A percentile compares a stretch with the other conserved stretches of the same genome.
Conservation (phyloP, 2,797 vertebrate genomes). For the Ctenochaetus hawaiiensis region DNA sequence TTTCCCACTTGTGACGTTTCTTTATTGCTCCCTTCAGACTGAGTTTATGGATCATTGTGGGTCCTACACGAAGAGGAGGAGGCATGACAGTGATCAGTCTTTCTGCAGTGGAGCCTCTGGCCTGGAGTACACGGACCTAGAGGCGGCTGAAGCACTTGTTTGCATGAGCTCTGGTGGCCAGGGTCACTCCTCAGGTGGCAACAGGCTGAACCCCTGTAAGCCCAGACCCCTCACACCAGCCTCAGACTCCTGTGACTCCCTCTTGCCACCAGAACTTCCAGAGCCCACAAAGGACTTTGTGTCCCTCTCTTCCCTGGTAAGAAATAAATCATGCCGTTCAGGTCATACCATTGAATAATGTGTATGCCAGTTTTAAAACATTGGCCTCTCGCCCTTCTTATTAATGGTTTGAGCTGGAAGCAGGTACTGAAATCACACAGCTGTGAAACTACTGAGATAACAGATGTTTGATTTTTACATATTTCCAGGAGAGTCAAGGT, state of each 20-base stretch:
- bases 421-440: background rate
- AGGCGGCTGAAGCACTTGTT: slow-evolving; percentile 95
- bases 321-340: slow-evolving; percentile 45
- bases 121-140: slow-evolving; percentile 95
- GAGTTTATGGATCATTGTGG: slow-evolving; percentile 88
- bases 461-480: slow-evolving; percentile 45
- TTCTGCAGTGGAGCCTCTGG: slow-evolving; percentile 70
- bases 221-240: slow-evolving; percentile 95
- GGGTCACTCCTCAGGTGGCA: slow-evolving; percentile 77
- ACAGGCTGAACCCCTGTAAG: slow-evolving; percentile 81
- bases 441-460: slow-evolving; percentile 5
- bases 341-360: background rate
- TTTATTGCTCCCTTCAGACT: slow-evolving; percentile 78
- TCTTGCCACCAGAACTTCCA: slow-evolving; percentile 82
- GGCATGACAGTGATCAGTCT: slow-evolving; percentile 91
- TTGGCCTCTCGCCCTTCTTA: background rate
- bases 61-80: slow-evolving; percentile 88
- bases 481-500: slow-evolving; percentile 6
- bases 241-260: slow-evolving; percentile 94
- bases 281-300: slow-evolving; percentile 90
- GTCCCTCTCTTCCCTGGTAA: slow-evolving; percentile 94
- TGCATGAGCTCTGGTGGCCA: slow-evolving; percentile 99
- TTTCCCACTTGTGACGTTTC: slow-evolving; percentile 6
- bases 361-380: background rate
- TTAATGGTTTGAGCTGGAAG: background rate